A percentile compares a stretch with the other conserved stretches of the same genome.
phyloP scores from a whole-genome alignment of 2,113 vertebrate genomes.

The Gasterosteus aculeatus region DNA sequence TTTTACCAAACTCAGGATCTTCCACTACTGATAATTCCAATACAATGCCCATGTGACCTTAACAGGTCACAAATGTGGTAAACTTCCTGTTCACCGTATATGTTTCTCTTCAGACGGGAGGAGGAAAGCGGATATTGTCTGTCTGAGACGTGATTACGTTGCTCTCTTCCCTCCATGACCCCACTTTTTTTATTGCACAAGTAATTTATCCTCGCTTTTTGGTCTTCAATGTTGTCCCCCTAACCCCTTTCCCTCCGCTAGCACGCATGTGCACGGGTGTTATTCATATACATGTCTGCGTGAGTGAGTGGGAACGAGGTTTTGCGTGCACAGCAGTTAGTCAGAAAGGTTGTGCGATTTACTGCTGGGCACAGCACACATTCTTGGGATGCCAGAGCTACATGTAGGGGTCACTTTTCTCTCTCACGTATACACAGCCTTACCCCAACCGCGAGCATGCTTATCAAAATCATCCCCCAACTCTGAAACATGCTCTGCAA shows the following conservation, averaged over 20 bases:
- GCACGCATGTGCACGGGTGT: constrained; percentile 3
- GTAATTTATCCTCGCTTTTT: not conserved
- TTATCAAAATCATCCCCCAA: constrained; percentile 14
- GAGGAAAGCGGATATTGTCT: constrained; percentile 33
- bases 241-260: not conserved
- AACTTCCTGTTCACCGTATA: constrained; percentile 4
- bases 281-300: constrained; percentile 7
- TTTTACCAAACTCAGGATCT: not conserved
- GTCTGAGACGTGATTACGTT: constrained; percentile 12
- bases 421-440: constrained; percentile 1
- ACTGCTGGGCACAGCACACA: constrained; percentile 63
- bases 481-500: not conserved
- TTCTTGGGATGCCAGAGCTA: constrained; percentile 73
- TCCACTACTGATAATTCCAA: not conserved
- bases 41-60: not conserved
- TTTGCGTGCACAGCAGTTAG: constrained; percentile 16
- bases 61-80: constrained; percentile 11
- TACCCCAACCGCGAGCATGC: not conserved
- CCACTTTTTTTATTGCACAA: not conserved
- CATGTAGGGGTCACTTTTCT: constrained; percentile 44
- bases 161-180: not conserved
- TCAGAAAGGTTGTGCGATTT: constrained; percentile 58
- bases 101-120: not conserved
- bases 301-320: not conserved
- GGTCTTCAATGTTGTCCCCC: not conserved